Percentiles rank a stretch among this genome's conserved stretches.
Evolutionary conservation across 2,113 vertebrate genomes (phyloP).

Genomic region (Cairina moschata): DNA sequence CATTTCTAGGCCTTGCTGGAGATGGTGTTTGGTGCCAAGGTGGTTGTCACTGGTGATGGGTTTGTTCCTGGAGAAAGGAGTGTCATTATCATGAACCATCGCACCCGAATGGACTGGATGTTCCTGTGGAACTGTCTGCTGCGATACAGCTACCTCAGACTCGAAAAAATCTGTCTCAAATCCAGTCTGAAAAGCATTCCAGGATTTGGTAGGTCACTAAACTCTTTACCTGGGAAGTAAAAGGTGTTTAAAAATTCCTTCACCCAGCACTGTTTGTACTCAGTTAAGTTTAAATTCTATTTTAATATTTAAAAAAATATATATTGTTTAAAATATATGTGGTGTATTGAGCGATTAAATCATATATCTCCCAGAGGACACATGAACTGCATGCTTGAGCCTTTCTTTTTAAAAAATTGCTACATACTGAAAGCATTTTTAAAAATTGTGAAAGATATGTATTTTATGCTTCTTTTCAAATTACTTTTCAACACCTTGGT

Average conservation of each 20-base stretch:
- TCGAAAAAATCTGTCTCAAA: constrained; percentile 98
- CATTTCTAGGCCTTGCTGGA: constrained; percentile 89
- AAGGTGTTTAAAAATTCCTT: background rate
- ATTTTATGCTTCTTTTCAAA: background rate
- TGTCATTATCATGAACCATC: constrained; percentile 99
- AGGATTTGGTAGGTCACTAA: constrained; percentile 88
- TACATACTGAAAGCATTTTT: background rate
- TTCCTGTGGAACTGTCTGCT: constrained; percentile 98
- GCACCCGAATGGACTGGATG: constrained; percentile 98
- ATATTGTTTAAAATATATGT: background rate
- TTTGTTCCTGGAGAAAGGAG: constrained; percentile 96
- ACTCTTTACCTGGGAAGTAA: constrained; percentile 4
- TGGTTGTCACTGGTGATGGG: constrained; percentile 95
- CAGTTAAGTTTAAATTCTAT: background rate
- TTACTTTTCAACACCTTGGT: background rate
- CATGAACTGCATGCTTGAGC: background rate
- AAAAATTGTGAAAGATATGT: background rate
- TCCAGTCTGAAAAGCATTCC: constrained; percentile 93
- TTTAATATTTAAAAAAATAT: background rate
- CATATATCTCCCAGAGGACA: background rate
- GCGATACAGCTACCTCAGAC: constrained; percentile 95
- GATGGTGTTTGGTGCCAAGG: constrained; percentile 93
- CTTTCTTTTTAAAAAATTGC: constrained; percentile 13
- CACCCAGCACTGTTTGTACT: background rate
- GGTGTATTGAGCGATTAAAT: background rate